phyloP scores from a whole-genome alignment of 2,113 vertebrate genomes.

The Litocranius walleri region DNA sequence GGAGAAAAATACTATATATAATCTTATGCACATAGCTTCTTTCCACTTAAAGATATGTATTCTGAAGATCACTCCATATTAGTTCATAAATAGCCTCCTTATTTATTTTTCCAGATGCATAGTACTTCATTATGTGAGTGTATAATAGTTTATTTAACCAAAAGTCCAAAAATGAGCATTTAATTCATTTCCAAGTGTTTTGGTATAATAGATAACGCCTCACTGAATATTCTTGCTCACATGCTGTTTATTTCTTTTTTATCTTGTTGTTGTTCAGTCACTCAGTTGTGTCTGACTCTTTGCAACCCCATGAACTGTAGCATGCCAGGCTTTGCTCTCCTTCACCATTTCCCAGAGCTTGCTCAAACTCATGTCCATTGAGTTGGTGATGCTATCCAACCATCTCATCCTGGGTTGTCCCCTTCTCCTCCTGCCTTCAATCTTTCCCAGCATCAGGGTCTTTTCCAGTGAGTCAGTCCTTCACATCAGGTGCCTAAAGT shows the following conservation, averaged over 20 bases:
- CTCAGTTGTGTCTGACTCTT: neutral
- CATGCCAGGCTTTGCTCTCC: neutral
- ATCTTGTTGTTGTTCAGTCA: neutral
- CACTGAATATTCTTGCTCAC: neutral
- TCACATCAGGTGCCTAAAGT: neutral
- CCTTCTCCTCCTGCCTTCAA: neutral
- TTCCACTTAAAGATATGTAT: neutral
- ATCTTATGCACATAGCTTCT: neutral
- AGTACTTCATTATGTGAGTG: neutral
- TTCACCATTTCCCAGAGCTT: neutral
- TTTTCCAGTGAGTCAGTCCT: neutral
- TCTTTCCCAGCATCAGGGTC: neutral
- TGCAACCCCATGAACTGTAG: neutral
- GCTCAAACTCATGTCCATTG: neutral
- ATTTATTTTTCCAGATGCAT: neutral
- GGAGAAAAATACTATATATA: neutral
- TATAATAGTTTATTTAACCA: neutral
- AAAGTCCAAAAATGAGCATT: neutral
- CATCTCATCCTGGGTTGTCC: neutral
- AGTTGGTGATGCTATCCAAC: neutral
- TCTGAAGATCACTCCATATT: neutral
- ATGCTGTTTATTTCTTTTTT: neutral
- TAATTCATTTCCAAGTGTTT: neutral
- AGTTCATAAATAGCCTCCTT: neutral
- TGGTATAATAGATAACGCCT: neutral